Evolutionary conservation across 1,140 invertebrate genomes (phyloP).

Genomic region (Tetranychus cinnabarinus): DNA sequence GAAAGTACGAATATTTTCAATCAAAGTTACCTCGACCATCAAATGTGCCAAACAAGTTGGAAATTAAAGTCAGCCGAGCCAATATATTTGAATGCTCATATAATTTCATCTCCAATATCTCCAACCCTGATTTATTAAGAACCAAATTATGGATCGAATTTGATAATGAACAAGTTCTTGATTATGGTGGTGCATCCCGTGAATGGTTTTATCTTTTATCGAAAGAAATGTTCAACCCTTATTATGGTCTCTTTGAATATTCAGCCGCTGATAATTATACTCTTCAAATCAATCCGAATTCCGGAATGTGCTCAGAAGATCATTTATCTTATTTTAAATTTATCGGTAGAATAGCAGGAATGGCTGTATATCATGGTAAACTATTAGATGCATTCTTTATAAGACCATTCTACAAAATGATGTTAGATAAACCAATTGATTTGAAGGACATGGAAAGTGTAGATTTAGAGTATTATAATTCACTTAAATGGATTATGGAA

Average conservation of each 20-base stretch:
- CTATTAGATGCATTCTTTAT: slow-evolving; percentile 94
- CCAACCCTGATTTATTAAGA: slow-evolving; percentile 63
- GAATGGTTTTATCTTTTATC: slow-evolving; percentile 98
- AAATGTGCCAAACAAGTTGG: slow-evolving; percentile 94
- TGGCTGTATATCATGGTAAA: slow-evolving; percentile 95
- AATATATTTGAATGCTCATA: slow-evolving; percentile 85
- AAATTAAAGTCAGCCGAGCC: slow-evolving; percentile 68
- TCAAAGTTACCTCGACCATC: slow-evolving; percentile 81
- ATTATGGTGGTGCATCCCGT: slow-evolving; percentile 85
- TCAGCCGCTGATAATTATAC: slow-evolving; percentile 98
- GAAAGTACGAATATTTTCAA: slow-evolving; percentile 95
- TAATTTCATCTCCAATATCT: slow-evolving; percentile 54
- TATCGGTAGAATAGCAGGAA: slow-evolving; percentile 85
- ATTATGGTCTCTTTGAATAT: slow-evolving; percentile 97
- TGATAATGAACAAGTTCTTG: slow-evolving; percentile 82
- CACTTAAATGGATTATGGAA: slow-evolving; percentile 77
- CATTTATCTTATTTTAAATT: slow-evolving; percentile 97
- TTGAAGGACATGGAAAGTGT: slow-evolving; percentile 94
- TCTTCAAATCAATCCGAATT: slow-evolving; percentile 92
- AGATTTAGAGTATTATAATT: slow-evolving; percentile 95
- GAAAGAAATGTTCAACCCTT: slow-evolving; percentile 99
- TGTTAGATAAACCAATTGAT: slow-evolving; percentile 78
- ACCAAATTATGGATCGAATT: slow-evolving; percentile 97
- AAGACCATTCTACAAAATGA: slow-evolving; percentile 99
- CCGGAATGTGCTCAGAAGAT: slow-evolving; percentile 86